Conservation (phyloP, 2,797 vertebrate genomes). For the Chrosomus eos region DNA sequence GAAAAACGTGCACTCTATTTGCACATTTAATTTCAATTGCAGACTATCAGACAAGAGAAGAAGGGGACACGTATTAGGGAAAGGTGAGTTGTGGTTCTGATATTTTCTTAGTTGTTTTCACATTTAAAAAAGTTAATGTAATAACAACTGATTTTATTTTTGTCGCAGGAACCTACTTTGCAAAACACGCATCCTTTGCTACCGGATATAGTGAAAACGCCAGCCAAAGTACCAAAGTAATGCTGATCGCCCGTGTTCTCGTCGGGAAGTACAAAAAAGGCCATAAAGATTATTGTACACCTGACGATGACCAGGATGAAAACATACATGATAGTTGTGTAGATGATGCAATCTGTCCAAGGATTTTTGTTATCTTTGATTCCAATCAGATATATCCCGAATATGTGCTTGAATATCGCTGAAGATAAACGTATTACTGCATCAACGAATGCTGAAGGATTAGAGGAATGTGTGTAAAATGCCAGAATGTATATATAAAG, state of each 20-base stretch:
- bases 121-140: background rate
- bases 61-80: constrained; percentile 75
- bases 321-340: constrained; percentile 87
- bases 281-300: constrained; percentile 70
- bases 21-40: constrained; percentile 89
- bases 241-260: constrained; percentile 86
- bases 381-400: constrained; percentile 90
- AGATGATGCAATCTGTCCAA: constrained; percentile 76
- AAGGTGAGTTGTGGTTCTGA: constrained; percentile 73
- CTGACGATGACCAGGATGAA: constrained; percentile 76
- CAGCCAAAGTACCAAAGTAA: constrained; percentile 69
- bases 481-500: background rate
- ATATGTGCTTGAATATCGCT: constrained; percentile 85
- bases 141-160: background rate
- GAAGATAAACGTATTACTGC: background rate
- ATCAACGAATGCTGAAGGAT: background rate
- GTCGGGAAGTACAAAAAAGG: constrained; percentile 81
- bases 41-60: constrained; percentile 72
- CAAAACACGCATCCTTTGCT: constrained; percentile 78
- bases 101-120: background rate
- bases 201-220: constrained; percentile 75
- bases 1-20: constrained; percentile 83
- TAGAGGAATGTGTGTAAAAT: background rate
- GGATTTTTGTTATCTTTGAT: constrained; percentile 86
- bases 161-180: constrained; percentile 86